A percentile compares a stretch with the other conserved stretches of the same genome.
Evolutionary conservation across 2,888 invertebrate species (phyloP).

Genomic region (Autographa gamma): DNA sequence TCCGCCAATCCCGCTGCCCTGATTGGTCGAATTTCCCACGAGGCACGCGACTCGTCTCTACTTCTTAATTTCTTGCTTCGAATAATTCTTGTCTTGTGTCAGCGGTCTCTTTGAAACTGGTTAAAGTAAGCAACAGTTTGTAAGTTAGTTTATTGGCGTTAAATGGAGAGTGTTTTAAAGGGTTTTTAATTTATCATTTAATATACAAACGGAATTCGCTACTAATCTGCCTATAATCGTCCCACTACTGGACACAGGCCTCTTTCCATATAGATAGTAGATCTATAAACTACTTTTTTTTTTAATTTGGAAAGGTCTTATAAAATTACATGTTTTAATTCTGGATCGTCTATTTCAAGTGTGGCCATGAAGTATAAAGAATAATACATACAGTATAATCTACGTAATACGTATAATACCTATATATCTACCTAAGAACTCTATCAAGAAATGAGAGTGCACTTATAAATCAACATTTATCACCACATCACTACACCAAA

Average conservation of each 20-base stretch:
- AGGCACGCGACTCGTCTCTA: slow-evolving; percentile 78
- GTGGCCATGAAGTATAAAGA: no score
- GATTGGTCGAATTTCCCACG: slow-evolving; percentile 86
- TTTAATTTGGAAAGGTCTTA: no score
- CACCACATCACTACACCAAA: slow-evolving; percentile 32
- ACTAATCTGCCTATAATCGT: no score
- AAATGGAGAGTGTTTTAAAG: not conserved
- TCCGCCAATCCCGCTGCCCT: slow-evolving; percentile 74
- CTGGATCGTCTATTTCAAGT: no score
- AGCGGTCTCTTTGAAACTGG: slow-evolving; percentile 60
- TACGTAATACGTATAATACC: no score
- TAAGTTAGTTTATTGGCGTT: slow-evolving; percentile 10
- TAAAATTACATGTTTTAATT: no score
- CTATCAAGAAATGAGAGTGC: not conserved
- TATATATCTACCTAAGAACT: no score
- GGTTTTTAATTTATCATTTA: not conserved
- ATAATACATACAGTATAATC: no score
- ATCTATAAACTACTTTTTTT: no score
- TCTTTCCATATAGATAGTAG: no score
- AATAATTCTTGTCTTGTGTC: slow-evolving; percentile 62
- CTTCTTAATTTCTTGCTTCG: slow-evolving; percentile 80
- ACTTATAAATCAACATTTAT: not conserved
- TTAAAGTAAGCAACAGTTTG: slow-evolving; percentile 38
- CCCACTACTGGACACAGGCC: no score
- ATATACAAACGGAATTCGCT: no score